phyloP scores from a whole-genome alignment of 2,888 invertebrate species.

The Acronicta alni region DNA sequence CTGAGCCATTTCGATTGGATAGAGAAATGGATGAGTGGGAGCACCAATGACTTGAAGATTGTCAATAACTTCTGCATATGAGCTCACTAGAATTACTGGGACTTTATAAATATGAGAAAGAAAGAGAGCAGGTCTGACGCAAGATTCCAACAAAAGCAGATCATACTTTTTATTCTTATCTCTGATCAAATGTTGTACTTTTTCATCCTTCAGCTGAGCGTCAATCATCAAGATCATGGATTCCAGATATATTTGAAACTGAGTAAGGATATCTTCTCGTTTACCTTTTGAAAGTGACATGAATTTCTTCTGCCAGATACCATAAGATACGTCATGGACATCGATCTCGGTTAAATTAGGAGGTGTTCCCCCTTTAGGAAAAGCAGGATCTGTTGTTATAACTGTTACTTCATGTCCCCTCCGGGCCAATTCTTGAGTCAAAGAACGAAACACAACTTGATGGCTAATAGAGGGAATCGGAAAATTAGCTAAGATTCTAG shows the following conservation, averaged over 20 bases:
- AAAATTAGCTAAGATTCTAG: constrained; percentile 72
- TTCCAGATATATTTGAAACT: background rate
- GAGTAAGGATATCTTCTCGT: constrained; percentile 15
- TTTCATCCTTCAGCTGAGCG: constrained; percentile 11
- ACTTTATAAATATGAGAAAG: constrained; percentile 64
- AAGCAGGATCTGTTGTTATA: constrained; percentile 73
- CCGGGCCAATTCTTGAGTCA: constrained; percentile 71
- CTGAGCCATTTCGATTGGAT: constrained; percentile 38
- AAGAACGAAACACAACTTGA: constrained; percentile 71
- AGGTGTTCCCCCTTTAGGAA: constrained; percentile 54
- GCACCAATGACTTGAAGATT: constrained; percentile 58
- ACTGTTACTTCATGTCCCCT: constrained; percentile 78
- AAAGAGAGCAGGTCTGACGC: constrained; percentile 52
- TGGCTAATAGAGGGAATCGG: constrained; percentile 78
- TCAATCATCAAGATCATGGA: constrained; percentile 7
- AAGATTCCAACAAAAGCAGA: constrained; percentile 67
- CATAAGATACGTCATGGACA: constrained; percentile 64
- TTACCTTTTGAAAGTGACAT: constrained; percentile 32
- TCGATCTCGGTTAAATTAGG: constrained; percentile 77
- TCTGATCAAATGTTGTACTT: constrained; percentile 21
- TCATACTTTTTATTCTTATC: constrained; percentile 45
- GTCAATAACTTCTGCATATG: constrained; percentile 54
- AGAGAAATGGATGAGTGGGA: constrained; percentile 62
- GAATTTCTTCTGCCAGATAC: constrained; percentile 41
- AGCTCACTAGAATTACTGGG: constrained; percentile 71